A percentile compares a stretch with the other conserved stretches of the same genome.
Evolutionary conservation across 2,113 vertebrate species (phyloP).

Genomic region (Uropsilus gracilis): DNA sequence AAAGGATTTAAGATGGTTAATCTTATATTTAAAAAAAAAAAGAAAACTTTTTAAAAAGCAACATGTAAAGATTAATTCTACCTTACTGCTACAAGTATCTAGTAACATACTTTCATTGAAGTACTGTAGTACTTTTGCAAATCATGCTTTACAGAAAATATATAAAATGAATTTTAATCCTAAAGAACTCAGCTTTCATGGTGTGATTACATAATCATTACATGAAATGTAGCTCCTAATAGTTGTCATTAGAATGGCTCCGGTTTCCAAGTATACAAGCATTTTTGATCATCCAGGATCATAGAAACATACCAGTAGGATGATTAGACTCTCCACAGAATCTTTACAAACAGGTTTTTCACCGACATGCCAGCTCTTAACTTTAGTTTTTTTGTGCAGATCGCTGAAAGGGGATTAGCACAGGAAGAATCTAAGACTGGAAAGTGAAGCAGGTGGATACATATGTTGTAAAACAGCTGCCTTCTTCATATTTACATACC

Average conservation of each 20-base stretch:
- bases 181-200: neutral
- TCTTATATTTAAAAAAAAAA: neutral
- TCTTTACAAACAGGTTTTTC: neutral
- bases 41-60: neutral
- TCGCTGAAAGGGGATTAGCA: neutral
- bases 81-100: neutral
- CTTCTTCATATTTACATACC: neutral
- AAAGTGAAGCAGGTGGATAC: neutral
- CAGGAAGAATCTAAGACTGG: neutral
- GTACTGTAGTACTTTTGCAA: neutral
- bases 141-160: neutral
- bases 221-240: neutral
- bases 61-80: neutral
- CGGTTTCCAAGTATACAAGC: neutral
- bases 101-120: neutral
- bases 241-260: neutral
- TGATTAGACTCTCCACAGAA: neutral
- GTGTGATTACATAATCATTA: neutral
- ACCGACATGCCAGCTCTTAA: neutral
- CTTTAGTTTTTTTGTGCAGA: neutral
- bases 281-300: neutral
- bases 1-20: neutral
- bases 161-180: no score
- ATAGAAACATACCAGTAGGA: neutral
- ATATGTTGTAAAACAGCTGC: neutral